Conservation (phyloP, 1,140 invertebrate genomes). For the Zaprionus inermis region DNA sequence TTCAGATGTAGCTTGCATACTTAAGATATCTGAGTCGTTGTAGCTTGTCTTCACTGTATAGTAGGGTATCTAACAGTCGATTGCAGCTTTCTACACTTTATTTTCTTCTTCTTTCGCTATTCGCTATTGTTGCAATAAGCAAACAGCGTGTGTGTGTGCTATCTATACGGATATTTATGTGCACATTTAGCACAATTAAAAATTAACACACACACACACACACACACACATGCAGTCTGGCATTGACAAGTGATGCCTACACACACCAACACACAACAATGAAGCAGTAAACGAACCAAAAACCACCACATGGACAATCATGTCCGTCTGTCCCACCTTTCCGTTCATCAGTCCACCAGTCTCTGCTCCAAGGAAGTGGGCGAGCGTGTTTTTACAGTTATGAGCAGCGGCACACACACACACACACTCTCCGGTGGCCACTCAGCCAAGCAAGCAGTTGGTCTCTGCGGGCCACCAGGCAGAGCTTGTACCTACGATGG, state of each 20-base stretch:
- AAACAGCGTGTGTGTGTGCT: slow-evolving; percentile 31
- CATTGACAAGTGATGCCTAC: slow-evolving; percentile 45
- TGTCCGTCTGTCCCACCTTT: slow-evolving; percentile 10
- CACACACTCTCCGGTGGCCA: slow-evolving; percentile 42
- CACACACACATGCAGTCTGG: slow-evolving; percentile 16
- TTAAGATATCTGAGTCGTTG: background rate
- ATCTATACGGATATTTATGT: slow-evolving; percentile 70
- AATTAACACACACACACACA: slow-evolving; percentile 68
- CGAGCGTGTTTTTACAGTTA: slow-evolving; percentile 82
- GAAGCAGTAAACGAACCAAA: slow-evolving; percentile 52
- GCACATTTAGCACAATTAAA: slow-evolving; percentile 83
- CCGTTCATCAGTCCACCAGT: background rate
- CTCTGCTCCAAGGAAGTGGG: slow-evolving; percentile 66
- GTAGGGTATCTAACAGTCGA: background rate
- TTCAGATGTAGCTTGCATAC: background rate
- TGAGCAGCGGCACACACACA: slow-evolving; percentile 40
- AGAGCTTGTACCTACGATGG: slow-evolving; percentile 14
- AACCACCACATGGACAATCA: slow-evolving; percentile 40
- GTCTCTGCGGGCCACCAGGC: slow-evolving; percentile 35
- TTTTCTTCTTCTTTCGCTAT: slow-evolving; percentile 24
- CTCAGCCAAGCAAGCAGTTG: slow-evolving; percentile 31
- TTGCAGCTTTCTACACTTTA: background rate
- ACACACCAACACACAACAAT: slow-evolving; percentile 41
- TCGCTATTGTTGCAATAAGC: slow-evolving; percentile 18
- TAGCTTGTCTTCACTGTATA: too few species aligned